Evolutionary conservation across 2,113 vertebrate species (phyloP), one percentile per base, ranked within the genome.

Genomic region (Guaruba guarouba): DNA sequence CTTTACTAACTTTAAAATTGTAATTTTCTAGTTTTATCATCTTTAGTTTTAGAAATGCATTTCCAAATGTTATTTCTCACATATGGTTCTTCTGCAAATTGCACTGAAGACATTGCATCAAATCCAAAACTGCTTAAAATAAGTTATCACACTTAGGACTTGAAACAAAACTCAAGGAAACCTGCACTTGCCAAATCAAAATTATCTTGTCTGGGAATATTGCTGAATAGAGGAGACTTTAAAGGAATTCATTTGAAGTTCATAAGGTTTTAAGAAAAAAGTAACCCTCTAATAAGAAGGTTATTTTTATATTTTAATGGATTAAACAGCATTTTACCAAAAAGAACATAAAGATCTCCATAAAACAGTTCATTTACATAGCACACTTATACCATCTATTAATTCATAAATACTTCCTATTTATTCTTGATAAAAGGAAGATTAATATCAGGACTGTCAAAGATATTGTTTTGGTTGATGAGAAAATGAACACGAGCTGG

Each of bases 401-500:
- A 93, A 73, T 92, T 64, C 15, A 69, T 17, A 90, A 76, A 66
- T 31, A 64, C 6, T 93, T 91, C 68, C 52, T 15, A 86, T 33
- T 62, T 10, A 54, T 57, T 61, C 44, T 62, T 49, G 41, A 51
- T 48, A 63, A 66, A 82, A 66, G 17, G n/a, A 55, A 29, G 1
- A 20, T 35, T 52, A 57, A 6, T 79, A 64, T 35, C 20, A 64
- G 19, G 23, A 64, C 9, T 39, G 16, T 28, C 43, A 67, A 67
- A 88, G 8, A 2, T 54, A 55, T 16, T 27, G 3, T 9, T 44
- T 44, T 19, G 44, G 44, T 44, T 44, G 44, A 19, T 44, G 44
- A 44, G 8, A 44, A 44, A 44, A 44, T 44, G 44, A 44, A 44
- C 18, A 44, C 8, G 4, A 44, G 44, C 44, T 4, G 44, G 44